Percentiles rank a stretch among this genome's conserved stretches.
phyloP scores from a whole-genome alignment of 2,888 invertebrate genomes.

The Pasiphila rectangulata region DNA sequence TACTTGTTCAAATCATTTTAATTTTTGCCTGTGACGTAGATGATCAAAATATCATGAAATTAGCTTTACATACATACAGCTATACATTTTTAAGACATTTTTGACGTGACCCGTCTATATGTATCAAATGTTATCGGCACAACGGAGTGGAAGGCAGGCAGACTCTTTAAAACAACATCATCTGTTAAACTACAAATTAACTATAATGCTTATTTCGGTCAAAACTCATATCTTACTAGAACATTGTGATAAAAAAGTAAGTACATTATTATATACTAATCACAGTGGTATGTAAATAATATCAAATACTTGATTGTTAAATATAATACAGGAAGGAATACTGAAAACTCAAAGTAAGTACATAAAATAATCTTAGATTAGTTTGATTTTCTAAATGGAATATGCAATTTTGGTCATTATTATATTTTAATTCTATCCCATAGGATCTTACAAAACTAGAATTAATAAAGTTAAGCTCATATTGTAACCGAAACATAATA shows the following conservation, averaged over 20 bases:
- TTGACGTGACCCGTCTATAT: too few species aligned
- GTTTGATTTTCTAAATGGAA: constrained; percentile 5
- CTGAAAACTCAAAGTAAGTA: constrained; percentile 13
- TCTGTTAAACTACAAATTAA: background rate
- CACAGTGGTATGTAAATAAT: constrained; percentile 15
- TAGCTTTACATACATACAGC: too few species aligned
- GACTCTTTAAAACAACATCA: too few species aligned
- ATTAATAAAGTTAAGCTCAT: constrained; percentile 38
- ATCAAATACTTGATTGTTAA: constrained; percentile 19
- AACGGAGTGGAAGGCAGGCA: too few species aligned
- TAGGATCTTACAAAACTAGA: constrained; percentile 37
- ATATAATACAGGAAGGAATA: constrained; percentile 19
- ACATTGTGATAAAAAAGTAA: constrained; percentile 13
- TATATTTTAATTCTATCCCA: constrained; percentile 15
- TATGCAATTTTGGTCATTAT: constrained; percentile 24
- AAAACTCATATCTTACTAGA: constrained; percentile 11
- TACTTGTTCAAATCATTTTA: too few species aligned
- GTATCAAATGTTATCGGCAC: too few species aligned
- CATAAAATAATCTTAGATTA: constrained; percentile 10
- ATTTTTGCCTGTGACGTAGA: too few species aligned
- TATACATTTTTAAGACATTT: too few species aligned
- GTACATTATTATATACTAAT: constrained; percentile 17
- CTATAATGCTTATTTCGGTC: background rate
- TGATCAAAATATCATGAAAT: too few species aligned
- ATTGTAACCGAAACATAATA: constrained; percentile 15